Base-by-base conservation (phyloP, 2,797 vertebrate genomes). In the Poeciliopsis paucimaculata region DNA sequence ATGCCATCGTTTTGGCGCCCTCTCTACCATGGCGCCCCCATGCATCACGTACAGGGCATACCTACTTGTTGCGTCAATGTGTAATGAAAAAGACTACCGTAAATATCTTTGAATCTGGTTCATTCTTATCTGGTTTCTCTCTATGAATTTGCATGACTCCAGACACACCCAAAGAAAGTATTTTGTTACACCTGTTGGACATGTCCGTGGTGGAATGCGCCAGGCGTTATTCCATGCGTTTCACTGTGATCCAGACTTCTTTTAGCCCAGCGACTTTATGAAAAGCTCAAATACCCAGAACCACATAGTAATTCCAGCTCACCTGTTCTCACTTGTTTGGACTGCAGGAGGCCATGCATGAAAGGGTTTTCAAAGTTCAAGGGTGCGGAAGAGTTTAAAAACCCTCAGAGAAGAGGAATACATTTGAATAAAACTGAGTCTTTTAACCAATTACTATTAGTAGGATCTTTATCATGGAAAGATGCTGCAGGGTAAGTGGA, bases 101-200 rank as follows among this genome's bases (percentile, higher is more conserved):
- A 73, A 47, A 64, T 86, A 77, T 75, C 68, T 57, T 82, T 72
- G 34, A 53, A 70, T 45, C 23, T 12, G 7, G 46, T 45, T 11
- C 73, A 75, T 64, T 72, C 77, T 78, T 36, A n/a, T 57, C 36
- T 31, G 23, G 53, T 78, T 55, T 39, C 8, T 43, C 36, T 45
- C 60, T 28, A 81, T 49, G 53, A 74, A 55, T 51, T 60, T 76
- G 73, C 73, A 36, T 75, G 55, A 16, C 41, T 45, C 26, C 26
- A 39, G 26, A 57, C 62, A 79, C 46, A 47, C 31, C 76, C 7
- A 20, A 28, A 39, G 31, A 68, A 45, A 47, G 31, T 45, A 47
- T 72, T 81, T 77, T 13, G 26, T 31, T 53, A 2, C 77, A 78
- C 78, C 49, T 83, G 82, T 83, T 82, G 15, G 76, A 76, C 28